phyloP scores from a whole-genome alignment of 2,888 invertebrate species.

The Schizotus pectinicornis region DNA sequence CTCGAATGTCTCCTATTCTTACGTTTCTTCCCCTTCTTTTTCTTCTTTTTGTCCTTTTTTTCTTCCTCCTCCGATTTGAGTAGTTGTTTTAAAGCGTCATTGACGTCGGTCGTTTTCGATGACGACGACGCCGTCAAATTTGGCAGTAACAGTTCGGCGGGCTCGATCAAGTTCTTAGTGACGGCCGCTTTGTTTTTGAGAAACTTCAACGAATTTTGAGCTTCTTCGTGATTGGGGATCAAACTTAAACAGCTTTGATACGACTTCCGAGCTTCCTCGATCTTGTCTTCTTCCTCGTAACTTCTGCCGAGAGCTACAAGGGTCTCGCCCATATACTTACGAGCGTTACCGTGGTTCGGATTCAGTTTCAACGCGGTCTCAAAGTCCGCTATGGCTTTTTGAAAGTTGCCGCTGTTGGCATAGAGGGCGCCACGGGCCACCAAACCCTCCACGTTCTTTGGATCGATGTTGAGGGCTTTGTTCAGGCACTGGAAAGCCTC shows the following conservation, averaged over 20 bases:
- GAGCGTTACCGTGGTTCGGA: slow-evolving; percentile 89
- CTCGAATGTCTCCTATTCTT: slow-evolving; percentile 68
- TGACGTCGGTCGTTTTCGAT: slow-evolving; percentile 63
- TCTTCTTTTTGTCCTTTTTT: slow-evolving; percentile 69
- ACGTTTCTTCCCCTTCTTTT: slow-evolving; percentile 68
- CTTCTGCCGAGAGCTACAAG: slow-evolving; percentile 87
- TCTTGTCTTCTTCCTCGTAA: slow-evolving; percentile 85
- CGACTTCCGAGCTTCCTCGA: slow-evolving; percentile 83
- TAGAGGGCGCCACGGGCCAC: slow-evolving; percentile 91
- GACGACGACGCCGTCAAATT: slow-evolving; percentile 62
- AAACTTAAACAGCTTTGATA: slow-evolving; percentile 84
- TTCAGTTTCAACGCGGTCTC: slow-evolving; percentile 89
- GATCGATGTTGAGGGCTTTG: slow-evolving; percentile 90
- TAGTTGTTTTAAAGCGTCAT: slow-evolving; percentile 69
- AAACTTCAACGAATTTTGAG: slow-evolving; percentile 81
- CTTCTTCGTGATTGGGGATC: slow-evolving; percentile 87
- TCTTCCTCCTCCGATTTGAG: slow-evolving; percentile 63
- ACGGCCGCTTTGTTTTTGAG: slow-evolving; percentile 70
- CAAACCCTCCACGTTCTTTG: slow-evolving; percentile 89
- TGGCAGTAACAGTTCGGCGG: slow-evolving; percentile 67
- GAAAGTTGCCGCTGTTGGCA: slow-evolving; percentile 92
- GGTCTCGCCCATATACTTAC: slow-evolving; percentile 93
- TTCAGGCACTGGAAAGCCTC: slow-evolving; percentile 95
- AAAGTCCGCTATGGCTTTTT: slow-evolving; percentile 93
- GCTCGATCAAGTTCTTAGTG: slow-evolving; percentile 68